Conservation (phyloP, 2,113 vertebrate genomes). For the Thunnus thynnus region DNA sequence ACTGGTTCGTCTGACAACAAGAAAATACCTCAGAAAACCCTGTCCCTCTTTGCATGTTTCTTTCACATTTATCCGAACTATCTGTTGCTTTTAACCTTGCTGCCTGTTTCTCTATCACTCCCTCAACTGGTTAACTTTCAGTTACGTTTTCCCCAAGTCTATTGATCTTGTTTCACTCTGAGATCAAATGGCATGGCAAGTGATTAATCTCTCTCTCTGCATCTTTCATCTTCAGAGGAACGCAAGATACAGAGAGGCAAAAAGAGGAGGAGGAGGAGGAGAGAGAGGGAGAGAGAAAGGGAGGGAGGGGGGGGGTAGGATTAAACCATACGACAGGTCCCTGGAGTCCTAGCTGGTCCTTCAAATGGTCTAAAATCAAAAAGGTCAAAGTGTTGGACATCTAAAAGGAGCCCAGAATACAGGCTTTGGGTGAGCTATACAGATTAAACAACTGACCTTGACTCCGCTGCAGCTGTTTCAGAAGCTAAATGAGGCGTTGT, state of each 20-base stretch:
- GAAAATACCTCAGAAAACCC: constrained; percentile 28
- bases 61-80: constrained; percentile 50
- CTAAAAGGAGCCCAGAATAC: constrained; percentile 31
- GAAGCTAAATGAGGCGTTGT: neutral
- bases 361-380: constrained; percentile 62
- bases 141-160: constrained; percentile 60
- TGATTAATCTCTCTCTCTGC: constrained; percentile 79
- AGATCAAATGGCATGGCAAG: constrained; percentile 82
- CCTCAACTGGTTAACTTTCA: constrained; percentile 63
- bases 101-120: constrained; percentile 26
- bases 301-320: constrained; percentile 23
- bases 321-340: constrained; percentile 70
- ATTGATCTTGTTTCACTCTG: constrained; percentile 79
- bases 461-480: constrained; percentile 13
- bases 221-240: constrained; percentile 81
- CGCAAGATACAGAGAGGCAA: constrained; percentile 62
- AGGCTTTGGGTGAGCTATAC: constrained; percentile 33
- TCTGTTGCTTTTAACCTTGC: constrained; percentile 56
- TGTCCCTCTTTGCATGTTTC: constrained; percentile 38
- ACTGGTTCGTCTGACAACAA: constrained; percentile 45
- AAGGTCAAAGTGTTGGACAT: constrained; percentile 64
- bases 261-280: constrained; percentile 39
- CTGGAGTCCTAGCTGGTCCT: constrained; percentile 57
- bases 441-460: constrained; percentile 55
- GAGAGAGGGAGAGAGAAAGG: constrained; percentile 1